These are phyloP conservation scores for Typhlichthys subterraneus DNA, from an alignment of 2,797 vertebrate species.

Conservation along the genomic window DNA sequence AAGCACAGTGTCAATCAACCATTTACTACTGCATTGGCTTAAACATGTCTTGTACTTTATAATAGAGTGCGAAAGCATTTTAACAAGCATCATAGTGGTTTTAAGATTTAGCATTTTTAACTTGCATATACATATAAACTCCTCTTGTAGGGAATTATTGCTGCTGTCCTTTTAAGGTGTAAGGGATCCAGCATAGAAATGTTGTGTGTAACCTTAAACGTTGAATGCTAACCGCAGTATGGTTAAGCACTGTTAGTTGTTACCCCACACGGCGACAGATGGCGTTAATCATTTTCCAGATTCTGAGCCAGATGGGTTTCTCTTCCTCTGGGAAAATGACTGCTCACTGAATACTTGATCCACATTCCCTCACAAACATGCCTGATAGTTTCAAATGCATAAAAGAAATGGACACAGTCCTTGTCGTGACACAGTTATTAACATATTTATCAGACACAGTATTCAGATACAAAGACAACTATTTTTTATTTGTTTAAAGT, in stretches of 20 bases:
- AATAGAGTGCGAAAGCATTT: too few relatives aligned
- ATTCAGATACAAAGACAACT: too few relatives aligned
- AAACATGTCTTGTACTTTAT: too few relatives aligned
- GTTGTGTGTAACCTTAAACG: neutral
- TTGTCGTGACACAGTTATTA: neutral
- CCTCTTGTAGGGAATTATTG: too few relatives aligned
- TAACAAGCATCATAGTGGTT: too few relatives aligned
- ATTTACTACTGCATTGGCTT: too few relatives aligned
- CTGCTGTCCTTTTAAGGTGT: neutral
- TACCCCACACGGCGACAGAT: constrained; percentile 55
- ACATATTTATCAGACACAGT: too few relatives aligned
- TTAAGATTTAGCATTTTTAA: too few relatives aligned
- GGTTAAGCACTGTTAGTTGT: constrained; percentile 33
- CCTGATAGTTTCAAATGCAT: neutral
- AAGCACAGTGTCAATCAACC: too few relatives aligned
- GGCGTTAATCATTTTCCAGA: constrained; percentile 69
- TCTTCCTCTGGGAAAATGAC: neutral
- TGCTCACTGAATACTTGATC: neutral
- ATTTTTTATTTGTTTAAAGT: too few relatives aligned
- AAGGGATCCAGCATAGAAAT: neutral
- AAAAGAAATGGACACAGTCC: neutral
- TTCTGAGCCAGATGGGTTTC: constrained; percentile 30
- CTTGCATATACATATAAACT: too few relatives aligned
- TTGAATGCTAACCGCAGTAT: constrained; percentile 26
- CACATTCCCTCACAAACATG: neutral